Evolutionary conservation across 2,888 invertebrate genomes (phyloP).

Genomic region (Lumbricus terrestris): DNA sequence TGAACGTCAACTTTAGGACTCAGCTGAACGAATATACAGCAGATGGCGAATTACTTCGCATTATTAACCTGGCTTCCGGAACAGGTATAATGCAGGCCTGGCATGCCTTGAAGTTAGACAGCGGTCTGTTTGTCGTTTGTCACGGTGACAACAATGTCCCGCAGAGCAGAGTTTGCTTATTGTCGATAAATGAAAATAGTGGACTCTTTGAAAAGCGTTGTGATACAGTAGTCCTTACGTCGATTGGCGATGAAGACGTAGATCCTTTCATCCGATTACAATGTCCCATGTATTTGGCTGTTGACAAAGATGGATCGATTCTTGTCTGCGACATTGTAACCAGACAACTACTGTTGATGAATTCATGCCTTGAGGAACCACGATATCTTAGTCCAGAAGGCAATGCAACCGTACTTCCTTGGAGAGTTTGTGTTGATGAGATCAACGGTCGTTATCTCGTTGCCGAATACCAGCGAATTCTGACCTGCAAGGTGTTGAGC

Average conservation of each 20-base stretch:
- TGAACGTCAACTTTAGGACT: background rate
- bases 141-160: background rate
- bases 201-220: background rate
- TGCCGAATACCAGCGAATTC: too few species aligned
- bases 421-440: background rate
- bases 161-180: background rate
- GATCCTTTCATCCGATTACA: background rate
- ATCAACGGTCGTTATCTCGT: too few species aligned
- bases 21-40: conserved; percentile 3
- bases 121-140: background rate
- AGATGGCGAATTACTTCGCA: background rate
- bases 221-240: background rate
- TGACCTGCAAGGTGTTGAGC: too few species aligned
- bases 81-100: background rate
- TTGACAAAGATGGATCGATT: background rate
- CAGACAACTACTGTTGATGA: background rate
- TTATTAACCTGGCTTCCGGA: background rate
- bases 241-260: background rate
- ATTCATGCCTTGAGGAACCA: background rate
- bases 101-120: background rate
- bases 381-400: background rate
- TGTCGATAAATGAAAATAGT: background rate
- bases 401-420: background rate
- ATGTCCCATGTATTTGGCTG: background rate
- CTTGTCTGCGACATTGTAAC: background rate